phyloP scores from a whole-genome alignment of 2,113 vertebrate species.

The Crotalus horridus region DNA sequence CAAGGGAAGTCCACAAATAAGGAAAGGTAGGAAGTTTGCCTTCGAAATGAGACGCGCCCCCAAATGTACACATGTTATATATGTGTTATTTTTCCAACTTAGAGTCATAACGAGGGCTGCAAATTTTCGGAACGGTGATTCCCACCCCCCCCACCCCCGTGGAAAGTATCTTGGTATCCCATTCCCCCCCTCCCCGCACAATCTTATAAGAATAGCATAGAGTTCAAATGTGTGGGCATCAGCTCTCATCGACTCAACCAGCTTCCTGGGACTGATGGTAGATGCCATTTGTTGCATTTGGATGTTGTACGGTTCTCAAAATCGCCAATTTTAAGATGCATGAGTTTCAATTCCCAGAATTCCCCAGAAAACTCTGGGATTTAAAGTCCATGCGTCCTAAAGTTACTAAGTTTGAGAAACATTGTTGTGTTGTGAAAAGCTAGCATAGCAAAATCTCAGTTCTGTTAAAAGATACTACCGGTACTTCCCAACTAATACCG shows the following conservation, averaged over 20 bases:
- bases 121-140: background rate
- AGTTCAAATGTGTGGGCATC: background rate
- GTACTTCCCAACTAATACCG: background rate
- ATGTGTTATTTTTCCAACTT: background rate
- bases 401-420: background rate
- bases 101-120: background rate
- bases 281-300: background rate
- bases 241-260: background rate
- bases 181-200: background rate
- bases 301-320: background rate
- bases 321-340: background rate
- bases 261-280: background rate
- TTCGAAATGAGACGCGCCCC: background rate
- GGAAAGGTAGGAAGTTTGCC: background rate
- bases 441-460: background rate
- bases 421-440: background rate
- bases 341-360: background rate
- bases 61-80: background rate
- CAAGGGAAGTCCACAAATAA: background rate
- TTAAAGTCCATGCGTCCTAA: background rate
- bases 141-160: rapidly evolving
- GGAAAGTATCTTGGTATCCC: background rate
- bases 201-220: background rate
- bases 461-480: too few species aligned
- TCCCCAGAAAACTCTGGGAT: background rate